Base-by-base conservation (phyloP, 2,888 invertebrate species). In the Tinea trinotella region DNA sequence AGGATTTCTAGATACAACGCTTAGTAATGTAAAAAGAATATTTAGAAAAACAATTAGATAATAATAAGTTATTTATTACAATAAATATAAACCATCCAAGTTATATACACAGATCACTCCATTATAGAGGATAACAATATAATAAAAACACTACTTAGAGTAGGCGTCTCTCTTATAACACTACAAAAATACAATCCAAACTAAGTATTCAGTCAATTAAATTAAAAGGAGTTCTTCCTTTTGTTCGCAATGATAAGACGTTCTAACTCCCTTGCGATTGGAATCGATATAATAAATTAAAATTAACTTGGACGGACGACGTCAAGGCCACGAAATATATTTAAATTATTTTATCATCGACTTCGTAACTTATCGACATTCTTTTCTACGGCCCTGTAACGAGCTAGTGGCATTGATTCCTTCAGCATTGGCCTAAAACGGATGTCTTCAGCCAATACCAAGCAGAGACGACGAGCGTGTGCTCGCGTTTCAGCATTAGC, bases 401-500 rank as follows among this genome's bases (percentile, higher is more conserved):
- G 91, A 61, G 91, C 90, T 10, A 91, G 88, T 35, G 94, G 91
- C 66, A 97, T 92, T 6, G 95, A 91, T 60, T 96, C 96, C 58
- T 91, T 86, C 46, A 98, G 77, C 64, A 92, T 86, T 59, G 90
- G 90, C 54, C 91, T 90, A 73, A 97, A 97, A 54, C 91, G 90
- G 5, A 88, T 87, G 74, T 96, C 93, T 17, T 88, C 87, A 54
- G 92, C 89, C 46, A 97, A 80, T 53, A 89, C 81, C 15, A 90
- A 88, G 64, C 97, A 92, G 60, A 97, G 89, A 54, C 90, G 88
- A 65, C 95, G 93, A 1, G 94, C 94, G 70, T 93, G 90, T 64
- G 89, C 89, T 58, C 97, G 91, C 0, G 96, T 93, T 60, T 97
- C 96, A 19, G 95, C 89, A 69, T 92, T 93, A 15, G 95, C 95